Conservation (phyloP, 2,797 vertebrate genomes). For the Gallinago nigripennis region DNA sequence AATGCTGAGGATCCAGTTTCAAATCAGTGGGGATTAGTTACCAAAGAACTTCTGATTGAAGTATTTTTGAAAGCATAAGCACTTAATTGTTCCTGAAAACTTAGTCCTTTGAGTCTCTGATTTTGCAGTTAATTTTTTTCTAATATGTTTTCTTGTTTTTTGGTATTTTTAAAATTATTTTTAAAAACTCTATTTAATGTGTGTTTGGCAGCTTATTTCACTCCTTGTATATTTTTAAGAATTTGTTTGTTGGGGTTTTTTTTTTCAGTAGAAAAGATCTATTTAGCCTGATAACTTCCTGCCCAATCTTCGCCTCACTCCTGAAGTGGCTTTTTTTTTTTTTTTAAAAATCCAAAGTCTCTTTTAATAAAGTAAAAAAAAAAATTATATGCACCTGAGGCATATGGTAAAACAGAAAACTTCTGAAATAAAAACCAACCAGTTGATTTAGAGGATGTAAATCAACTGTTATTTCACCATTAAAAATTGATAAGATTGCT, state of each 20-base stretch:
- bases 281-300: neutral
- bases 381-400: neutral
- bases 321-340: neutral
- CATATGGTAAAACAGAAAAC: neutral
- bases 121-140: neutral
- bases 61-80: neutral
- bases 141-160: neutral
- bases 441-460: neutral
- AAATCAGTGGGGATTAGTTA: neutral
- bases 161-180: neutral
- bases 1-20: neutral
- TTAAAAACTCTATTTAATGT: rapidly evolving
- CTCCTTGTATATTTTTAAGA: neutral
- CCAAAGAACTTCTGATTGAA: neutral
- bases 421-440: neutral
- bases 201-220: neutral
- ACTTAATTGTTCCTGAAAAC: neutral
- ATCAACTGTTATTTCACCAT: neutral
- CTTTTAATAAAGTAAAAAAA: neutral
- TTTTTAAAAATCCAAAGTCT: neutral
- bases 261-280: neutral
- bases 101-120: neutral
- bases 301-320: neutral
- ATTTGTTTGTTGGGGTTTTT: no score
- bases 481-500: neutral